These are phyloP conservation scores for Plodia interpunctella DNA, from an alignment of 1,140 invertebrate species.

Conservation along the genomic window DNA sequence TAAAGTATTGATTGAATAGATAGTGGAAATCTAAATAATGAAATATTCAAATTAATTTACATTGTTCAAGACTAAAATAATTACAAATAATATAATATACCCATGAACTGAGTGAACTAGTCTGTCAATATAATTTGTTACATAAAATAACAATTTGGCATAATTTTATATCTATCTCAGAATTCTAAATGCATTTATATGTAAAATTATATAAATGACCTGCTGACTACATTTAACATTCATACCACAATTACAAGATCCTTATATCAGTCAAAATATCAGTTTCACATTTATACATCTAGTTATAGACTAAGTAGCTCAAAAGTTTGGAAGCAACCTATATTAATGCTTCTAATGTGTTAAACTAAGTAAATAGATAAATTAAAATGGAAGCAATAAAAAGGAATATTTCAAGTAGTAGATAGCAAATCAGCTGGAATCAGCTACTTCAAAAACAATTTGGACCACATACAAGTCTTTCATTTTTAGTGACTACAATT, in stretches of 20 bases:
- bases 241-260: slow-evolving; percentile 69
- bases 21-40: slow-evolving; percentile 53
- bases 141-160: slow-evolving; percentile 73
- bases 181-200: slow-evolving; percentile 68
- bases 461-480: slow-evolving; percentile 72
- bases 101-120: slow-evolving; percentile 24
- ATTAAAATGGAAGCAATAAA: slow-evolving; percentile 52
- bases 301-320: slow-evolving; percentile 58
- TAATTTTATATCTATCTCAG: slow-evolving; percentile 64
- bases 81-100: slow-evolving; percentile 13
- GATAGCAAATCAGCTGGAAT: slow-evolving; percentile 2
- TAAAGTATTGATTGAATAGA: slow-evolving; percentile 59
- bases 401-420: not conserved
- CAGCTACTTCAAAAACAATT: slow-evolving; percentile 31
- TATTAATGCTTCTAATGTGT: slow-evolving; percentile 53
- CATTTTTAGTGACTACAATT: slow-evolving; percentile 31
- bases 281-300: slow-evolving; percentile 53
- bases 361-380: slow-evolving; percentile 36
- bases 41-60: slow-evolving; percentile 50
- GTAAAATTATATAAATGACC: slow-evolving; percentile 56
- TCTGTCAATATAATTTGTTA: slow-evolving; percentile 45
- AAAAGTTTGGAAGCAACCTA: slow-evolving; percentile 67
- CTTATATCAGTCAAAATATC: slow-evolving; percentile 63
- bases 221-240: slow-evolving; percentile 63
- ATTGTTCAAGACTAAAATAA: slow-evolving; percentile 31